These are phyloP conservation scores for Hipposideros larvatus DNA, from an alignment of 2,797 vertebrate species.

Conservation along the genomic window DNA sequence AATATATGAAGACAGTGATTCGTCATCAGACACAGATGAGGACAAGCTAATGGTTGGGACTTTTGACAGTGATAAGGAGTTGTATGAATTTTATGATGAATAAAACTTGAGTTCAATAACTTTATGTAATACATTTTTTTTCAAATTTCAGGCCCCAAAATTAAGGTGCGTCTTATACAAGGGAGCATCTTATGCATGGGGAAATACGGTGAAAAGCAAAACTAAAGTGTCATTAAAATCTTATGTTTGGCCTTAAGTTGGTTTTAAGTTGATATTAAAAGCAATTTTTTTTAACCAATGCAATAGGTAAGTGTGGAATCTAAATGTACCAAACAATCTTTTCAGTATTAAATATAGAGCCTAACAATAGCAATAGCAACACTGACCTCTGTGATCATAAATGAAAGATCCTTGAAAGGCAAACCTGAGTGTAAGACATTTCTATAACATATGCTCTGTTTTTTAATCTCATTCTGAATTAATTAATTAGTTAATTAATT, in stretches of 20 bases:
- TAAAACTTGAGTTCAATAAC: no score
- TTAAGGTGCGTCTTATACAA: no score
- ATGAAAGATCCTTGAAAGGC: not conserved
- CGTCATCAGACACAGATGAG: no score
- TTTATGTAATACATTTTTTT: no score
- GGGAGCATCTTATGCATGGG: no score
- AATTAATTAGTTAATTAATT: no score
- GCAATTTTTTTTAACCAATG: not conserved
- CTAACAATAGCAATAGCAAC: not conserved
- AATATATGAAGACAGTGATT: no score
- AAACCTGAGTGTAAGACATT: not conserved
- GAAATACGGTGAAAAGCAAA: not conserved
- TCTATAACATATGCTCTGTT: not conserved
- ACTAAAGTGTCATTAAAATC: not conserved
- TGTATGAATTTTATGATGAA: no score
- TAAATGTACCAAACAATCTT: not conserved
- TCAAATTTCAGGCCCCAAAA: no score
- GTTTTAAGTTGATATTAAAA: not conserved
- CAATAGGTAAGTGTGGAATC: not conserved
- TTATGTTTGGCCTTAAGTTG: not conserved
- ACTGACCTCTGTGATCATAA: not conserved
- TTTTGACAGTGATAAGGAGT: no score
- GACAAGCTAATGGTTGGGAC: no score
- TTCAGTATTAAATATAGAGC: not conserved
- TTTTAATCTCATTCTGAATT: not conserved